Conservation (phyloP, 2,113 vertebrate genomes). For the Spheniscus mendiculus region DNA sequence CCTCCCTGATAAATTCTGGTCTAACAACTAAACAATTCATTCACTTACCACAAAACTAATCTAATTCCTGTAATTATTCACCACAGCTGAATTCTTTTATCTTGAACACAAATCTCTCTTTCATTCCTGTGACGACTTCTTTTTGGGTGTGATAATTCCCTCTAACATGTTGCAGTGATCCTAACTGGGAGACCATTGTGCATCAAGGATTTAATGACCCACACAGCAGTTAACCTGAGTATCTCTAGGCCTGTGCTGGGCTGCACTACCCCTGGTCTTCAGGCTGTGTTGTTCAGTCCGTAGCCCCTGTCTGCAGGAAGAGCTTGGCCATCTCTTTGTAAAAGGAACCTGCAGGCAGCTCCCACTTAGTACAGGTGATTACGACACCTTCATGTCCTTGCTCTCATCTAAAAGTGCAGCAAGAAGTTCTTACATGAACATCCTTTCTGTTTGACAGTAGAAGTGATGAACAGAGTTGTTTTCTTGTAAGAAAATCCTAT, state of each 20-base stretch:
- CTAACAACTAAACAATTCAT: background rate
- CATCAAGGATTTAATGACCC: background rate
- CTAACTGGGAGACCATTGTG: background rate
- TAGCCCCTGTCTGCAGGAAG: background rate
- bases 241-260: background rate
- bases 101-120: background rate
- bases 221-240: too few species aligned
- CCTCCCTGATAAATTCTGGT: background rate
- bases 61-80: background rate
- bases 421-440: background rate
- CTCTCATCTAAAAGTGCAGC: background rate
- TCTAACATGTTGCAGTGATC: background rate
- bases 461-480: background rate
- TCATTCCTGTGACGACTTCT: background rate
- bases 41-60: background rate
- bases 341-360: background rate
- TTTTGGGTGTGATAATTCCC: background rate
- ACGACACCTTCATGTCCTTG: background rate
- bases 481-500: background rate
- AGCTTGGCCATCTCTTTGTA: background rate
- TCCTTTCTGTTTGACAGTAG: background rate
- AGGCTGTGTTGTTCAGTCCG: background rate
- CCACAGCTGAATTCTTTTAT: background rate
- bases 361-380: rapidly evolving
- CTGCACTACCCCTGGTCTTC: background rate